Evolutionary conservation across 2,888 invertebrate genomes (phyloP).

Genomic region (Erynnis tages): DNA sequence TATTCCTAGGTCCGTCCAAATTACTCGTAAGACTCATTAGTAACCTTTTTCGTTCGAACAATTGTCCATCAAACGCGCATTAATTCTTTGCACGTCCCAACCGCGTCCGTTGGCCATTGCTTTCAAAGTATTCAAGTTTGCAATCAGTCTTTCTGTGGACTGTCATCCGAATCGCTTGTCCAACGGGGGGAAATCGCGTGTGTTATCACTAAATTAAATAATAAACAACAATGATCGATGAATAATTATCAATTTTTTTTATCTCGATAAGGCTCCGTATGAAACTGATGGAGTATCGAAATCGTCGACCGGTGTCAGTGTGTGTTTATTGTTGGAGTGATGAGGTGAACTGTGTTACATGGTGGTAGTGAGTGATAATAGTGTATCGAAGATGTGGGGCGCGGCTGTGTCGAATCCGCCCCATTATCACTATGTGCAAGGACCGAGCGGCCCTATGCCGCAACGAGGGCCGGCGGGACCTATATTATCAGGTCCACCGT

Average conservation of each 20-base stretch:
- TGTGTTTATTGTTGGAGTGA: conserved; percentile 53
- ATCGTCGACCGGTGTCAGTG: conserved; percentile 56
- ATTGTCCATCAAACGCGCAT: conserved; percentile 72
- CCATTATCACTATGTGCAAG: conserved; percentile 71
- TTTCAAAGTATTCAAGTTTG: conserved; percentile 71
- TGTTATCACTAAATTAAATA: conserved; percentile 59
- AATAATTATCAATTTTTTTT: conserved; percentile 61
- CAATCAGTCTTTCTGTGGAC: conserved; percentile 71
- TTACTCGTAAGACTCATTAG: conserved; percentile 52
- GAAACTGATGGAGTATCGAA: conserved; percentile 49
- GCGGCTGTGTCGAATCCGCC: conserved; percentile 73
- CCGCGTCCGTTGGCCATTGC: conserved; percentile 75
- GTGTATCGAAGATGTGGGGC: conserved; percentile 70
- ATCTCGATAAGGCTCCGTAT: conserved; percentile 57
- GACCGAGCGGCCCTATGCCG: conserved; percentile 53
- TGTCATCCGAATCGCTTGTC: conserved; percentile 68
- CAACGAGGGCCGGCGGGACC: conserved; percentile 66
- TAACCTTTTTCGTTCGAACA: conserved; percentile 65
- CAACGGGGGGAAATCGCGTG: conserved; percentile 53
- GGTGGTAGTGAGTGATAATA: conserved; percentile 53
- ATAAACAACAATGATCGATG: conserved; percentile 56
- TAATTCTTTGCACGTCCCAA: conserved; percentile 74
- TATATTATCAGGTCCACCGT: conserved; percentile 60
- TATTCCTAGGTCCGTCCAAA: conserved; percentile 42
- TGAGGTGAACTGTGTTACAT: conserved; percentile 59